A percentile compares a stretch with the other conserved stretches of the same genome.
Evolutionary conservation across 2,113 vertebrate species (phyloP).

Genomic region (Takifugu bimaculatus): DNA sequence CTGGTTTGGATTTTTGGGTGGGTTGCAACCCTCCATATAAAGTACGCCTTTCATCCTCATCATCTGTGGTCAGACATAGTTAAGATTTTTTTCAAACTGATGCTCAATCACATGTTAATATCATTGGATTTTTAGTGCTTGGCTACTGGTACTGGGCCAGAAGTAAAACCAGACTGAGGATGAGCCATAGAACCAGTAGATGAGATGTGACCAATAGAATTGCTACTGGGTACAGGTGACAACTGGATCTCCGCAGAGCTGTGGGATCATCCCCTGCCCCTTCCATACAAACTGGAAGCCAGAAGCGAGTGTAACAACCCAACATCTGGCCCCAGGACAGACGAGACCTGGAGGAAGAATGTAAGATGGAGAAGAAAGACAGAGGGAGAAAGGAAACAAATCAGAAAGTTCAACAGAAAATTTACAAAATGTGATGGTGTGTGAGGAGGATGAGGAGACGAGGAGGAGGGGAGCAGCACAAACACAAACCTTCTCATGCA

Average conservation of each 20-base stretch:
- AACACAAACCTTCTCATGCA: slow-evolving; percentile 87
- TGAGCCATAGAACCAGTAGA: slow-evolving; percentile 95
- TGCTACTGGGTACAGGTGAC: slow-evolving; percentile 94
- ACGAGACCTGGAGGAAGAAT: slow-evolving; percentile 44
- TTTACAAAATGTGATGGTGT: background rate
- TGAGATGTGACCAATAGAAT: slow-evolving; percentile 96
- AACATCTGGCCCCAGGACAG: slow-evolving; percentile 61
- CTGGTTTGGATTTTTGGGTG: no score
- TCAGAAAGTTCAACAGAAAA: fast-evolving
- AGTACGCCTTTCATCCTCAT: no score
- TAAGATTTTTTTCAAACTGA: no score
- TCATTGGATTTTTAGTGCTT: slow-evolving; percentile 19
- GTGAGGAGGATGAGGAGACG: background rate
- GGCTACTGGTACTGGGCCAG: slow-evolving; percentile 90
- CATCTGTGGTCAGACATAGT: no score
- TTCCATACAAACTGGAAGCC: slow-evolving; percentile 19
- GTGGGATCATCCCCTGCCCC: slow-evolving; percentile 5
- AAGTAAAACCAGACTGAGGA: slow-evolving; percentile 91
- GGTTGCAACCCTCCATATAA: no score
- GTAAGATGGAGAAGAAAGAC: background rate
- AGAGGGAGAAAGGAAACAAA: background rate
- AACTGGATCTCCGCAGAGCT: slow-evolving; percentile 50
- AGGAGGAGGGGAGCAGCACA: background rate
- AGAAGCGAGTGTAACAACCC: slow-evolving; percentile 46
- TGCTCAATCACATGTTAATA: background rate